These are phyloP conservation scores for Cremastinae sp. DNA, from an alignment of 2,888 invertebrate genomes.

Conservation along the genomic window DNA sequence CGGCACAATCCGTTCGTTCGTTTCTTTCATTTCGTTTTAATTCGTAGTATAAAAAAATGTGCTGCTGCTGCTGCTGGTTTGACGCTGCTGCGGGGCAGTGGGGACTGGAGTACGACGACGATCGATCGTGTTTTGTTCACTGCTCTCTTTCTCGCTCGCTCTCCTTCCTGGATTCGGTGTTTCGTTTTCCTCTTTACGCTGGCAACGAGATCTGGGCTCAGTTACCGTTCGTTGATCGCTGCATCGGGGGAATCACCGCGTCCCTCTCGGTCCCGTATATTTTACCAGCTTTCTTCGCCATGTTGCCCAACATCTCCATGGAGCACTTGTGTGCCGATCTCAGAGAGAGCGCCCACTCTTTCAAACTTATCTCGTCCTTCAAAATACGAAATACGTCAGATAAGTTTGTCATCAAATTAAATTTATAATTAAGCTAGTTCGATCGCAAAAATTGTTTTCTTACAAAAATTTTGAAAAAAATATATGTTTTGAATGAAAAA, in stretches of 20 bases:
- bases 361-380: conserved; percentile 98
- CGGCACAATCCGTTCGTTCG: conserved; percentile 3
- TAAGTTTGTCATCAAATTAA: too few relatives aligned
- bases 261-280: conserved; percentile 94
- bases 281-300: conserved; percentile 99
- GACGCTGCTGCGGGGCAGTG: conserved; percentile 76
- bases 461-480: too few relatives aligned
- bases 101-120: conserved; percentile 73
- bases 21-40: conserved; percentile 46
- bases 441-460: too few relatives aligned
- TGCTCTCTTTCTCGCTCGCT: conserved; percentile 38
- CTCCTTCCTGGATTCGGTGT: conserved; percentile 31
- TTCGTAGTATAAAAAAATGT: conserved; percentile 76
- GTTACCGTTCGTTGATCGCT: conserved; percentile 83
- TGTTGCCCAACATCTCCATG: conserved; percentile 95
- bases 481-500: too few relatives aligned
- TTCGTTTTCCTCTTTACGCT: conserved; percentile 20
- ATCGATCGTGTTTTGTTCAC: conserved; percentile 55
- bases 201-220: conserved; percentile 68
- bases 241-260: conserved; percentile 80
- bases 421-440: too few relatives aligned
- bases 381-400: conserved; percentile 68
- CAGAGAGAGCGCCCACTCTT: conserved; percentile 98
- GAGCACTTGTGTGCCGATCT: conserved; percentile 98
- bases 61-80: conserved; percentile 68